Percentiles rank a stretch among this genome's conserved stretches.
phyloP scores from a whole-genome alignment of 2,113 vertebrate genomes.

The Melozone crissalis region DNA sequence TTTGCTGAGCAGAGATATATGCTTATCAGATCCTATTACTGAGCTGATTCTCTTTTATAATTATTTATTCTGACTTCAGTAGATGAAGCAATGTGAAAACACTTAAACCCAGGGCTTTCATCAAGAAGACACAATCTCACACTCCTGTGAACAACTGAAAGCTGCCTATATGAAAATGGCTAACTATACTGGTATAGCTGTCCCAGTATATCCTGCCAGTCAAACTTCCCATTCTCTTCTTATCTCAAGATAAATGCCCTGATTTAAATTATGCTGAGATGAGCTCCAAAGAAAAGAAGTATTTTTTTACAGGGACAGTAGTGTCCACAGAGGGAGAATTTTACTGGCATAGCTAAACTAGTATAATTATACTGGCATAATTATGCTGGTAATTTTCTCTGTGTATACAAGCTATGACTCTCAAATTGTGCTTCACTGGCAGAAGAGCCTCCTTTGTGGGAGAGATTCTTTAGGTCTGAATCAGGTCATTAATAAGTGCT shows the following conservation, averaged over 20 bases:
- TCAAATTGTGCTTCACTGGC: conserved; percentile 61
- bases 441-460: conserved; percentile 46
- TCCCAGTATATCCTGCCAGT: not conserved
- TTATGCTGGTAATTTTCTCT: conserved; percentile 61
- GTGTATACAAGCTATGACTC: conserved; percentile 60
- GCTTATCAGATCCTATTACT: conserved; percentile 68
- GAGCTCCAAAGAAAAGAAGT: not conserved
- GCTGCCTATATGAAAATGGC: not conserved
- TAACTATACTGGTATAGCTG: not conserved
- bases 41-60: conserved; percentile 54
- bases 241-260: conserved; percentile 30
- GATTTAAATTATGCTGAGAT: not conserved
- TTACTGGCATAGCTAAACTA: conserved; percentile 35
- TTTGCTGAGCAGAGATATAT: conserved; percentile 66
- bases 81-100: conserved; percentile 65
- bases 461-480: conserved; percentile 65
- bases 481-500: conserved; percentile 59
- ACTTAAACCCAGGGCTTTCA: conserved; percentile 53
- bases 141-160: conserved; percentile 22
- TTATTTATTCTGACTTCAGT: conserved; percentile 69
- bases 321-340: conserved; percentile 41
- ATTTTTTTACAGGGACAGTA: not conserved
- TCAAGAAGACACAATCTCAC: conserved; percentile 54
- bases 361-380: conserved; percentile 56
- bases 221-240: not conserved